Evolutionary conservation across 37 sponge, comb jelly and placozoan genomes (phyloP).

Genomic region (Geodia barretti): DNA sequence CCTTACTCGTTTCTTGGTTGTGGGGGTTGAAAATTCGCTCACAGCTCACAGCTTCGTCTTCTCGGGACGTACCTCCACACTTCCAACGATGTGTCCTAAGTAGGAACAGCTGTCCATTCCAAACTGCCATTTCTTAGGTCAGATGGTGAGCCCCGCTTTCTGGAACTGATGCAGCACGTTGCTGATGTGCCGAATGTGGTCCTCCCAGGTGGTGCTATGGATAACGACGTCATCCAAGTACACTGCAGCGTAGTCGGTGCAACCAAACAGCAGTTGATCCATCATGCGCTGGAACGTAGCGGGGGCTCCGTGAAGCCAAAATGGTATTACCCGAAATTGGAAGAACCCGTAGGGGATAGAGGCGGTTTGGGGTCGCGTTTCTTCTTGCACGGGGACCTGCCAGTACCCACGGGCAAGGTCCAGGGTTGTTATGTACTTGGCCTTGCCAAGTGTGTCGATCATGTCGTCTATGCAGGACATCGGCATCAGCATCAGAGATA

Average conservation of each 20-base stretch:
- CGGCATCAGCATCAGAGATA: conserved; percentile 38
- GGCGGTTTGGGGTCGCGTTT: conserved; percentile 20
- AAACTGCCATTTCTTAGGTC: conserved; percentile 45
- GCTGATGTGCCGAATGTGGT: conserved; percentile 38
- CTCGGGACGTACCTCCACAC: conserved; percentile 28
- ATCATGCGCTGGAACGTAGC: conserved; percentile 69
- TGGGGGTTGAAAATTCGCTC: conserved; percentile 17
- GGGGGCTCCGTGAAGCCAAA: conserved; percentile 65
- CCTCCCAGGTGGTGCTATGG: conserved; percentile 56
- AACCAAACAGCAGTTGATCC: conserved; percentile 33
- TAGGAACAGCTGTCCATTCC: conserved; percentile 25
- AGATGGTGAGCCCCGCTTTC: conserved; percentile 43
- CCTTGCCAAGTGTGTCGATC: conserved; percentile 40
- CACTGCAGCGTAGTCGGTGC: conserved; percentile 17
- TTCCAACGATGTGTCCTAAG: conserved; percentile 62
- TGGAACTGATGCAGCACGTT: conserved; percentile 18
- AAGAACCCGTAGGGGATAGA: conserved; percentile 30
- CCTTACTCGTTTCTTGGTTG: conserved; percentile 40
- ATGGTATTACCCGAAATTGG: conserved; percentile 54
- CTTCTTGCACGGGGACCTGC: conserved; percentile 52
- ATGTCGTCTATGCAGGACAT: conserved; percentile 55
- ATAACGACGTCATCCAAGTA: conserved; percentile 61
- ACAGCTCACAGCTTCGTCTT: conserved; percentile 22
- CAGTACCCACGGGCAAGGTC: conserved; percentile 50
- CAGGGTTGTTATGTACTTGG: conserved; percentile 47